phyloP scores from a whole-genome alignment of 2,113 vertebrate genomes.

The Neofelis nebulosa region DNA sequence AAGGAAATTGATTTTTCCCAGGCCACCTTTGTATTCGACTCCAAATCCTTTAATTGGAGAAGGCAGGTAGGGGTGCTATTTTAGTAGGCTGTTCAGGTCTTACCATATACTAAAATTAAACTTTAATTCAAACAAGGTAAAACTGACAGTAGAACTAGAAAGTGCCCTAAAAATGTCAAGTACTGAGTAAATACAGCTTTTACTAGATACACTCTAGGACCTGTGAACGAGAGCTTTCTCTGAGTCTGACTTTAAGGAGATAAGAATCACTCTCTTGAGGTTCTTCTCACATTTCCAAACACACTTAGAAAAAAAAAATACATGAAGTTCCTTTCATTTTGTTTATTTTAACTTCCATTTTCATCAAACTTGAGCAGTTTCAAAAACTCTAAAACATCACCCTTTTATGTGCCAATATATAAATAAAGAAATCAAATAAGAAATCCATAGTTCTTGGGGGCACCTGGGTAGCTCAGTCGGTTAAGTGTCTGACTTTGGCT shows the following conservation, averaged over 20 bases:
- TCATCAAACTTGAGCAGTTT: constrained; percentile 8
- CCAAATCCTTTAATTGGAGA: constrained; percentile 43
- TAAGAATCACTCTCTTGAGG: neutral
- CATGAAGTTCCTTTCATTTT: neutral
- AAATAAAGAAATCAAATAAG: constrained; percentile 41
- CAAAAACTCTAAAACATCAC: neutral
- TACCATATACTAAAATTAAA: constrained; percentile 25
- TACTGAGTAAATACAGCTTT: neutral
- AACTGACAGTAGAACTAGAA: neutral
- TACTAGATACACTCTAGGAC: neutral
- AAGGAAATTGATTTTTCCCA: constrained; percentile 61
- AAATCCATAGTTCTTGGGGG: neutral
- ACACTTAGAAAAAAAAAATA: constrained; percentile 39
- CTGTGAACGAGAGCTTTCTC: neutral
- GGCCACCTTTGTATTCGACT: neutral
- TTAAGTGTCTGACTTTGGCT: no score
- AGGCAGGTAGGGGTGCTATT: neutral
- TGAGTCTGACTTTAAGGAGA: neutral
- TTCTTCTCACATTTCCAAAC: constrained; percentile 14
- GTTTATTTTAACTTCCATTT: constrained; percentile 14
- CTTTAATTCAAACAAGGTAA: neutral
- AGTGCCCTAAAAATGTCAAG: neutral
- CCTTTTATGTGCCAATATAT: neutral
- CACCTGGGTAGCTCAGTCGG: no score
- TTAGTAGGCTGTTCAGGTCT: neutral